Percentiles rank a stretch among this genome's conserved stretches.
These are phyloP conservation scores for Prenolepis imparis DNA, from an alignment of 2,888 invertebrate genomes.

Conservation along the genomic window DNA sequence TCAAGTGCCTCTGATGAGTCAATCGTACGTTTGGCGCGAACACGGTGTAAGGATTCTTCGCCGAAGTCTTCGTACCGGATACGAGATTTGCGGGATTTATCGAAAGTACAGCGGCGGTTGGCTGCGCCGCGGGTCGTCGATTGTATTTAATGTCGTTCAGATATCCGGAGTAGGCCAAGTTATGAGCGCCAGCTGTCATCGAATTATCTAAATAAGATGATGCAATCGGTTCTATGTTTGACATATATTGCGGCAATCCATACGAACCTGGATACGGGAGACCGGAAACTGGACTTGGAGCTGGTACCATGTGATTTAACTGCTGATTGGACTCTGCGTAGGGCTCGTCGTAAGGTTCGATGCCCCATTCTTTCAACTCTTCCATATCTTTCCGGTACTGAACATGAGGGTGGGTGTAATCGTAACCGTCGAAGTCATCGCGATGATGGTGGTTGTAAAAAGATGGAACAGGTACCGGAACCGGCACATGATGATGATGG, in stretches of 20 bases:
- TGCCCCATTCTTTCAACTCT: conserved; percentile 84
- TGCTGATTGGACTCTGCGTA: conserved; percentile 73
- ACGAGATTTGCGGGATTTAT: conserved; percentile 51
- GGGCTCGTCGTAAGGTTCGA: conserved; percentile 80
- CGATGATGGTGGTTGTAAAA: conserved; percentile 81
- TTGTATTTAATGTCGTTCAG: conserved; percentile 76
- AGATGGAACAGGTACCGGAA: conserved; percentile 85
- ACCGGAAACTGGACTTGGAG: conserved; percentile 38
- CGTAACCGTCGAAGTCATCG: conserved; percentile 82
- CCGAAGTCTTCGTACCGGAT: conserved; percentile 55
- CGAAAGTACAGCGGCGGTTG: conserved; percentile 40
- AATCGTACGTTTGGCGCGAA: conserved; percentile 58
- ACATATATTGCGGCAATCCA: conserved; percentile 73
- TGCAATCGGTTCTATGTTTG: conserved; percentile 71
- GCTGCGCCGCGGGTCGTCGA: conserved; percentile 64
- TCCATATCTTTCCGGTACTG: conserved; percentile 84
- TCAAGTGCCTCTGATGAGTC: conserved; percentile 57
- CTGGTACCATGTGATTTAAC: conserved; percentile 33
- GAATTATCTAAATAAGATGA: conserved; percentile 73
- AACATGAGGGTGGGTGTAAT: conserved; percentile 83
- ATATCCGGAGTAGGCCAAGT: conserved; percentile 82
- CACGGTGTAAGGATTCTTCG: conserved; percentile 66
- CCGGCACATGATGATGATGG: conserved; percentile 90
- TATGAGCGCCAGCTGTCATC: conserved; percentile 74
- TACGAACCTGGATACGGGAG: conserved; percentile 63